phyloP scores from a whole-genome alignment of 2,797 vertebrate genomes.

The Hippoglossus hippoglossus region DNA sequence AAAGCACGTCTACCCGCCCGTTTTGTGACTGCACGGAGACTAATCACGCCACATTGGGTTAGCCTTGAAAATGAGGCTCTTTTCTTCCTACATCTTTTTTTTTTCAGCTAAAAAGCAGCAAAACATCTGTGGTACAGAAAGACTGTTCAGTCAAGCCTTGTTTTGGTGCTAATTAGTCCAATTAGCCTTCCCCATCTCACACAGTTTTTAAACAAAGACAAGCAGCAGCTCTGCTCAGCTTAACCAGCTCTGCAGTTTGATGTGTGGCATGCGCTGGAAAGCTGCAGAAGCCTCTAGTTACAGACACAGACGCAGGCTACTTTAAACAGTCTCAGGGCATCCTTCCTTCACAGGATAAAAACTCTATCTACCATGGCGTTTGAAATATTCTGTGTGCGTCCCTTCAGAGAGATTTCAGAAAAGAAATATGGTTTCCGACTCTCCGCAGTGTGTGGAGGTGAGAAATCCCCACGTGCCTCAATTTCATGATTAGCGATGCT shows the following conservation, averaged over 20 bases:
- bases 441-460: slow-evolving; percentile 23
- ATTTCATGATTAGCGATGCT: slow-evolving; percentile 62
- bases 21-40: slow-evolving; percentile 43
- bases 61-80: slow-evolving; percentile 62
- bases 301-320: slow-evolving; percentile 62
- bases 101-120: slow-evolving; percentile 43
- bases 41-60: slow-evolving; percentile 51
- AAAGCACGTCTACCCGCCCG: slow-evolving; percentile 39
- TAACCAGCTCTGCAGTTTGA: slow-evolving; percentile 67
- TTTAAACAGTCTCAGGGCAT: slow-evolving; percentile 64
- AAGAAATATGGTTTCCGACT: slow-evolving; percentile 39
- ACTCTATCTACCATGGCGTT: slow-evolving; percentile 44
- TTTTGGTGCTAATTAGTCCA: slow-evolving; percentile 81
- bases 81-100: slow-evolving; percentile 50
- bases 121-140: slow-evolving; percentile 70
- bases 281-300: slow-evolving; percentile 62
- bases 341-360: slow-evolving; percentile 59
- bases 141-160: slow-evolving; percentile 67
- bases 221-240: slow-evolving; percentile 58
- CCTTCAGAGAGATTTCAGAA: slow-evolving; percentile 60
- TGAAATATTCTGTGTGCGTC: slow-evolving; percentile 41
- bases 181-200: slow-evolving; percentile 76
- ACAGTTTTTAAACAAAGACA: slow-evolving; percentile 71
- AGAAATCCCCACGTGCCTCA: slow-evolving; percentile 49
- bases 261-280: slow-evolving; percentile 62